phyloP scores from a whole-genome alignment of 2,888 invertebrate species.

The Tetramorium bicarinatum region DNA sequence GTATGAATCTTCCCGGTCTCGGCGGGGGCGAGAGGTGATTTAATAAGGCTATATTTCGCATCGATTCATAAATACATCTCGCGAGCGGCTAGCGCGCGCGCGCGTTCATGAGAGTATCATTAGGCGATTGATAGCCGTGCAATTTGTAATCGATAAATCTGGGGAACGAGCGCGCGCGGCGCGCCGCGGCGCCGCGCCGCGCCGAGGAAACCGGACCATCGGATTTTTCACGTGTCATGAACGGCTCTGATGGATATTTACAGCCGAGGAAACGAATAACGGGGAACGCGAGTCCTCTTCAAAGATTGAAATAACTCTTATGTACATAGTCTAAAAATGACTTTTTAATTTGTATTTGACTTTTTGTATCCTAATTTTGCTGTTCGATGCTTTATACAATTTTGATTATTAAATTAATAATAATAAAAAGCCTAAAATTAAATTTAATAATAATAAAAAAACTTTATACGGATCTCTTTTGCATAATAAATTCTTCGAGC shows the following conservation, averaged over 20 bases:
- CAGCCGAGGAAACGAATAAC: conserved; percentile 46
- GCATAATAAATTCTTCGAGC: too few species aligned
- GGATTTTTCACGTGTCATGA: conserved; percentile 65
- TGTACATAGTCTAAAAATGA: neutral
- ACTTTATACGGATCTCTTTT: too few species aligned
- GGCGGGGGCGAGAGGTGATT: conserved; percentile 69
- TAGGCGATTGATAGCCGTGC: conserved; percentile 80
- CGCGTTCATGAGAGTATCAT: conserved; percentile 69
- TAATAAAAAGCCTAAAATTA: too few species aligned
- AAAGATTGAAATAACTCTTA: neutral
- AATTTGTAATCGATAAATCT: conserved; percentile 83
- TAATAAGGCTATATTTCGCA: conserved; percentile 76
- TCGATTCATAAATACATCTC: conserved; percentile 76
- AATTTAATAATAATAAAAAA: too few species aligned
- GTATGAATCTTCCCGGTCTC: conserved; percentile 45
- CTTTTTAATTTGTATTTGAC: too few species aligned
- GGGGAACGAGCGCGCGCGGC: conserved; percentile 72
- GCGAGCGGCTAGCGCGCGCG: conserved; percentile 48
- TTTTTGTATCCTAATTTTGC: neutral
- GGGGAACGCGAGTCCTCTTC: neutral
- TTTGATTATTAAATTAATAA: neutral
- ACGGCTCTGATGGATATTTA: conserved; percentile 65
- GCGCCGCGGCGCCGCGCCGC: conserved; percentile 47
- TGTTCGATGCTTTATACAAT: neutral
- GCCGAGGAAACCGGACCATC: conserved; percentile 68